Conservation (phyloP, 2,888 invertebrate species). For the Eupithecia subfuscata region DNA sequence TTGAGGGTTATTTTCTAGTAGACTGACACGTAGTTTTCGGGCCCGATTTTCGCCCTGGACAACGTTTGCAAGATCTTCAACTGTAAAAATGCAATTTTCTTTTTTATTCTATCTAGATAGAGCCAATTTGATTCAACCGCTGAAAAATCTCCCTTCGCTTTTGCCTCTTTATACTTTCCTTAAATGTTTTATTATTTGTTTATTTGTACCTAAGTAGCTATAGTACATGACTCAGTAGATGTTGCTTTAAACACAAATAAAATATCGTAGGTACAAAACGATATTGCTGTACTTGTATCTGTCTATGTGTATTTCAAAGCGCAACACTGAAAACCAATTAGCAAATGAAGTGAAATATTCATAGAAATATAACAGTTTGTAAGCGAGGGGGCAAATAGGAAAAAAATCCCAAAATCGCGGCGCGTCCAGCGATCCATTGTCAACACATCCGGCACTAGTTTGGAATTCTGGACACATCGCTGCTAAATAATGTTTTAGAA, state of each 20-base stretch:
- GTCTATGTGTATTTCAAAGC: neutral
- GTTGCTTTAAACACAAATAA: neutral
- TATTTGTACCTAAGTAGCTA: too few species aligned
- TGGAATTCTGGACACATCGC: neutral
- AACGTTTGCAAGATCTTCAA: too few species aligned
- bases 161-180: too few species aligned
- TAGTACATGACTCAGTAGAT: too few species aligned
- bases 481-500: neutral
- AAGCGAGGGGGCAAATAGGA: neutral
- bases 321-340: neutral
- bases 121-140: too few species aligned
- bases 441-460: slow-evolving; percentile 5
- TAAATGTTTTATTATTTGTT: too few species aligned
- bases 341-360: slow-evolving; percentile 2
- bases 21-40: too few species aligned
- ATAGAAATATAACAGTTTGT: neutral
- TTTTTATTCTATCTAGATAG: too few species aligned
- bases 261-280: neutral
- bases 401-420: neutral
- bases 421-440: slow-evolving; percentile 2
- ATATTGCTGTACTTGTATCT: neutral
- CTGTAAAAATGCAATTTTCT: too few species aligned
- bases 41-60: too few species aligned
- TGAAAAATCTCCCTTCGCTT: too few species aligned
- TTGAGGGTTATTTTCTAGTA: too few species aligned